Base-by-base conservation (phyloP, 2,113 vertebrate species). In the Apteryx owenii region DNA sequence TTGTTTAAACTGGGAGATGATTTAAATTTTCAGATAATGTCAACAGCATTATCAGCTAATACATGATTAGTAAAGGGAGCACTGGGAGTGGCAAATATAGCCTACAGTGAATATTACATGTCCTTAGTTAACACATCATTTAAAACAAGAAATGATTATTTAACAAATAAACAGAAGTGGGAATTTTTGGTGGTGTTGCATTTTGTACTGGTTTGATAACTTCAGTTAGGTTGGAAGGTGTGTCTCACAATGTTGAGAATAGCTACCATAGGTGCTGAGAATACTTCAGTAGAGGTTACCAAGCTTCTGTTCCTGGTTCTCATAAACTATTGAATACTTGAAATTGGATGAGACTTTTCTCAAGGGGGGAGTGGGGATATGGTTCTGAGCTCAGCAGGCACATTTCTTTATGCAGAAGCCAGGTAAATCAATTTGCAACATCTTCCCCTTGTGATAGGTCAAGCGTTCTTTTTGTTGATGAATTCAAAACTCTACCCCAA, bases 1-100 rank as follows among this genome's bases (percentile, higher is more conserved):
- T 53, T 16, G 11, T 42, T 56, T 70, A 31, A 51, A 48, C 28
- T 71, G 51, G 38, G 54, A 16, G 79, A 33, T 90, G 20, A 48
- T 76, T 89, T 88, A 62, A 50, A 51, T 89, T 89, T 96, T 93
- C 85, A 64, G 12, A 31, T 76, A 21, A 19, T 56, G 48, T 4
- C 23, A 51, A 36, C 61, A 76, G 17, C 26, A 25, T 79, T 92
- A 7, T 36, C 76, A 20, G 10, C 25, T 76, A 53, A 17, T 70
- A 13, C 53, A 20, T 88, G 44, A 44, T 76, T 69, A 88, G 36
- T 28, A 16, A 72, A 91, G 70, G 31, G 19, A 56, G 9, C 66
- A 44, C 0, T 51, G 38, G 68, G 48, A 82, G 68, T 65, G 44
- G 26, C 25, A 72, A n/a, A 83, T 84, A 79, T 48, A 36, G 4